Evolutionary conservation across 2,797 vertebrate genomes (phyloP).

Genomic region (Falco concolor): DNA sequence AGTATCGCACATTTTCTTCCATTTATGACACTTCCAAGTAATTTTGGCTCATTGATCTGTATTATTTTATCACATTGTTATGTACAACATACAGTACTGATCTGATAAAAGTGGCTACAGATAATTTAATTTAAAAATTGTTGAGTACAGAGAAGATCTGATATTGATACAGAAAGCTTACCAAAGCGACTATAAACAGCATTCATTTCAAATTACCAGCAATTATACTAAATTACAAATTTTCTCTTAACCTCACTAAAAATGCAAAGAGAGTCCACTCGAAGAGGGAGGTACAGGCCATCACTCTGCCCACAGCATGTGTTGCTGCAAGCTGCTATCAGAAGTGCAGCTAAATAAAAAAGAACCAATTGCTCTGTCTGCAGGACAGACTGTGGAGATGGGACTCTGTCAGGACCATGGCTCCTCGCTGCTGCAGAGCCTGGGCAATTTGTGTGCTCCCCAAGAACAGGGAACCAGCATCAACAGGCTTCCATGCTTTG

Average conservation of each 20-base stretch:
- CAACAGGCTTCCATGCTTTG: background rate
- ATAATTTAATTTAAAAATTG: background rate
- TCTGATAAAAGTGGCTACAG: background rate
- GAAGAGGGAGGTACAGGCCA: background rate
- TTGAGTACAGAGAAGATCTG: too few species aligned
- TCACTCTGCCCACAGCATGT: rapidly evolving
- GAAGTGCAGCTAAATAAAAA: background rate
- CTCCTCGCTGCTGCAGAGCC: background rate
- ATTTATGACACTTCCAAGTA: background rate
- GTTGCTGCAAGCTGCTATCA: background rate
- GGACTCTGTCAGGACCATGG: too few species aligned
- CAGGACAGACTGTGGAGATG: rapidly evolving
- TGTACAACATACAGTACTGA: background rate
- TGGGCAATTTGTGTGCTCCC: background rate
- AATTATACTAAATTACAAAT: background rate
- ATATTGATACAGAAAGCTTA: too few species aligned
- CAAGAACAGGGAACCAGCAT: background rate
- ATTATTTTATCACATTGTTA: background rate
- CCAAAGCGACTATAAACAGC: background rate
- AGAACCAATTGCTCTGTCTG: too few species aligned
- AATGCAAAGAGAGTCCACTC: background rate
- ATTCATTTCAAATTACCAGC: background rate
- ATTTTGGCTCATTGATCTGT: background rate
- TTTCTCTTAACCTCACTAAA: background rate
- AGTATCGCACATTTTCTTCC: background rate